These are phyloP conservation scores for Anser cygnoides DNA, from an alignment of 2,113 vertebrate genomes.

Conservation along the genomic window DNA sequence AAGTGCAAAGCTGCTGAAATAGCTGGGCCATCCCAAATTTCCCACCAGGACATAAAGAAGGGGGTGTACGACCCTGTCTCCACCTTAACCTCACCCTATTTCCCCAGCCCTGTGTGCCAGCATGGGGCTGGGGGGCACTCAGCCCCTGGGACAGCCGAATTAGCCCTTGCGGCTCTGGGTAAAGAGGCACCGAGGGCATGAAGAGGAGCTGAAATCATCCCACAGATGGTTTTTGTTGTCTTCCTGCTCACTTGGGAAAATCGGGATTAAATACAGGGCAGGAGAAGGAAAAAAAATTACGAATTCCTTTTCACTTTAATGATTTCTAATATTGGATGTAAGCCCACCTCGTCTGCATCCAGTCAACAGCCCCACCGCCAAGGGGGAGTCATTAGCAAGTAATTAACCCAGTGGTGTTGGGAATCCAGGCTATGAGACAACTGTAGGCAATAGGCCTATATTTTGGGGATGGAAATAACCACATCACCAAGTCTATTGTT, in stretches of 20 bases:
- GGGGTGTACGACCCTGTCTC: neutral
- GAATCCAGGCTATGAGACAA: neutral
- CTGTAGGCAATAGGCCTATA: neutral
- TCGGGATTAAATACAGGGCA: neutral
- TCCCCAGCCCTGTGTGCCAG: neutral
- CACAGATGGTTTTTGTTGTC: neutral
- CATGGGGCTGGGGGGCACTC: neutral
- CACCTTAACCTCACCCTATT: neutral
- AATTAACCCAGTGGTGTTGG: neutral
- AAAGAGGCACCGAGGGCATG: neutral
- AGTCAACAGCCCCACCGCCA: neutral
- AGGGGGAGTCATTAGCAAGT: neutral
- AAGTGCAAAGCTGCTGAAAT: neutral
- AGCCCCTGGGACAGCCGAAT: neutral
- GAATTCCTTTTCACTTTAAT: neutral
- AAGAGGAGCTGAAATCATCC: neutral
- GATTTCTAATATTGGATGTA: neutral
- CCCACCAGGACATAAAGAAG: neutral
- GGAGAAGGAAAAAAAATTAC: neutral
- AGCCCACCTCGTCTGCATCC: neutral
- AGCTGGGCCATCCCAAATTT: neutral
- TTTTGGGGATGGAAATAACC: neutral
- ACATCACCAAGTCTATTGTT: neutral
- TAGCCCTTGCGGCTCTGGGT: neutral
- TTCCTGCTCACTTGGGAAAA: neutral